These are phyloP conservation scores for Lepisosteus oculatus DNA, from an alignment of 2,113 vertebrate genomes.

Conservation along the genomic window DNA sequence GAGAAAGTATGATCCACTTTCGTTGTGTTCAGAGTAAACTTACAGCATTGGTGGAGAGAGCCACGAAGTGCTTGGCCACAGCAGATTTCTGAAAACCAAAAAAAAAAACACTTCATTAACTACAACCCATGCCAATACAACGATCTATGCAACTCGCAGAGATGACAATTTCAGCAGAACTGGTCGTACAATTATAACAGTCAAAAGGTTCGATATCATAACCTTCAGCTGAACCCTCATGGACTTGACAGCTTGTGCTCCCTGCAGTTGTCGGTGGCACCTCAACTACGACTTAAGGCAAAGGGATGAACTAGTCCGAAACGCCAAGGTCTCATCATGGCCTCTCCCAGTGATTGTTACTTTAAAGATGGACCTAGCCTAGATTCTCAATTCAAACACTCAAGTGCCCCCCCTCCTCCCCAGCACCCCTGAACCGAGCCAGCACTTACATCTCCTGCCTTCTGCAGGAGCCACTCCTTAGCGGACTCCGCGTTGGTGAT, in stretches of 20 bases:
- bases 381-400: not conserved
- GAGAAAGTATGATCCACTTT: too few species aligned
- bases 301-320: too few species aligned
- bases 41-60: slow-evolving; percentile 94
- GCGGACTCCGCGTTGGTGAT: slow-evolving; percentile 97
- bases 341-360: too few species aligned
- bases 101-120: not conserved
- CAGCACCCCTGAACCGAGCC: accelerated
- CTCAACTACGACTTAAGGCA: too few species aligned
- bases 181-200: not conserved
- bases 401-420: too few species aligned
- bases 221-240: too few species aligned
- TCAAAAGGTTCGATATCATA: too few species aligned
- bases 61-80: slow-evolving; percentile 95
- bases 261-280: too few species aligned
- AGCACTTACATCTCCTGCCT: slow-evolving; percentile 83
- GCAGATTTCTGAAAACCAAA: slow-evolving; percentile 65
- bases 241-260: too few species aligned
- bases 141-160: not conserved
- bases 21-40: slow-evolving; percentile 49
- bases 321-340: too few species aligned
- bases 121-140: not conserved
- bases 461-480: slow-evolving; percentile 85
- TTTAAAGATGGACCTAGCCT: too few species aligned
- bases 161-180: not conserved